These are phyloP conservation scores for Drosophila subobscura DNA, from an alignment of 1,140 invertebrate genomes.

Conservation along the genomic window DNA sequence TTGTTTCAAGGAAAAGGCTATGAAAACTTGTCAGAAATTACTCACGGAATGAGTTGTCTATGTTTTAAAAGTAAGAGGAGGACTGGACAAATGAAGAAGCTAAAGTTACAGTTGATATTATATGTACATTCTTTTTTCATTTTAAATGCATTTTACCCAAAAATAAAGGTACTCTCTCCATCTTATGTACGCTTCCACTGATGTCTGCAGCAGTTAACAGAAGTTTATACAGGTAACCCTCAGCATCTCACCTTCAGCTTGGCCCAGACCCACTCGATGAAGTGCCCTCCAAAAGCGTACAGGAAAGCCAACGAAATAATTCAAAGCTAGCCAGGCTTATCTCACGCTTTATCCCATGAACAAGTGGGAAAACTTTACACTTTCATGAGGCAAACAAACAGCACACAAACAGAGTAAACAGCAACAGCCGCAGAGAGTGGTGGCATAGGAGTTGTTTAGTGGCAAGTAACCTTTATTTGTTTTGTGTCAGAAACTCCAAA, in stretches of 20 bases:
- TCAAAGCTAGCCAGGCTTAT: constrained; percentile 63
- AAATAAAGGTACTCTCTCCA: no score
- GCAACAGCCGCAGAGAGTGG: constrained; percentile 14
- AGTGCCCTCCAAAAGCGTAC: neutral
- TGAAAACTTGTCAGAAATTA: no score
- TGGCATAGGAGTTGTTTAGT: constrained; percentile 48
- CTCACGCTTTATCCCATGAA: constrained; percentile 48
- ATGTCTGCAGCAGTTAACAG: constrained; percentile 7
- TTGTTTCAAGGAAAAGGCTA: constrained; percentile 16
- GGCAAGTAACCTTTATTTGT: constrained; percentile 18
- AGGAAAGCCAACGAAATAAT: constrained; percentile 67
- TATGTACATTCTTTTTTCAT: no score
- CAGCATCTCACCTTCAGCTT: constrained; percentile 12
- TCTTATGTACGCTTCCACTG: no score
- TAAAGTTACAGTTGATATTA: no score
- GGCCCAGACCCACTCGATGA: neutral
- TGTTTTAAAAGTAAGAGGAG: no score
- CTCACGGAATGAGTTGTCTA: no score
- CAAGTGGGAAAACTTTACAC: constrained; percentile 68
- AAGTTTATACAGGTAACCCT: constrained; percentile 18
- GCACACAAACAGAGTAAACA: constrained; percentile 50
- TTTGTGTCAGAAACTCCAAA: constrained; percentile 28
- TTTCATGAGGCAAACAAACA: constrained; percentile 24
- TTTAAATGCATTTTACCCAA: no score
- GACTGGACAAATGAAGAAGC: no score